Percentiles rank a stretch among this genome's conserved stretches.
Conservation (phyloP, 30 jellyfish, hydroid and myxozoan species). For the Aurelia coerulea region DNA sequence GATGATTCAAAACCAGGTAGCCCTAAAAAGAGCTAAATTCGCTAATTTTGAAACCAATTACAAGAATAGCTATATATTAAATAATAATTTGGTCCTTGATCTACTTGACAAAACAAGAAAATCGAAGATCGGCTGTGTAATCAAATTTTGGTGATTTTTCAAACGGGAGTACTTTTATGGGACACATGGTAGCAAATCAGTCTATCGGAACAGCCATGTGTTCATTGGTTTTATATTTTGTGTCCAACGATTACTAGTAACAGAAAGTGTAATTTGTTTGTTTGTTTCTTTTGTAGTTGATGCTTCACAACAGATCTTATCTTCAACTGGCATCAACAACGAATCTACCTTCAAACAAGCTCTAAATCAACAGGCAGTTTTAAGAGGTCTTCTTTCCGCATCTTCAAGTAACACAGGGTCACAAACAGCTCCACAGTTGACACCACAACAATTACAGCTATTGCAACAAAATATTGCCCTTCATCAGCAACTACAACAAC, state of each 20-base stretch:
- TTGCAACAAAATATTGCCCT: slow-evolving; percentile 19
- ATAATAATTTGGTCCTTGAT: too few relatives aligned
- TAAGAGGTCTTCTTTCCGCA: slow-evolving; percentile 38
- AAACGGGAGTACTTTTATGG: too few relatives aligned
- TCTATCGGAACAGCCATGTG: too few relatives aligned
- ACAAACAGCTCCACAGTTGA: slow-evolving; percentile 25
- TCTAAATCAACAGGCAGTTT: slow-evolving; percentile 35
- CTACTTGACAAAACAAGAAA: too few relatives aligned
- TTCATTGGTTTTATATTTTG: too few relatives aligned
- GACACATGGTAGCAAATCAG: too few relatives aligned
- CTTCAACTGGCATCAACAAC: not conserved
- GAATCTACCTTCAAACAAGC: not conserved
- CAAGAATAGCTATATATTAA: too few relatives aligned
- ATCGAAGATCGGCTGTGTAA: too few relatives aligned
- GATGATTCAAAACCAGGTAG: too few relatives aligned
- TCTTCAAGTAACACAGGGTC: not conserved
- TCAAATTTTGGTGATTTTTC: too few relatives aligned
- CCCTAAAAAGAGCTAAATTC: too few relatives aligned
- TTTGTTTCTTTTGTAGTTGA: slow-evolving; percentile 3
- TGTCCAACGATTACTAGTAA: not conserved
- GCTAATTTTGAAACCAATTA: too few relatives aligned
- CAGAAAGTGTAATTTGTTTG: not conserved
- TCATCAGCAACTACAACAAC: slow-evolving; percentile 37
- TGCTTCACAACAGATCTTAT: not conserved
- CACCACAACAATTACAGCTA: slow-evolving; percentile 40